Percentiles rank a stretch among this genome's conserved stretches.
These are phyloP conservation scores for Burhinus oedicnemus DNA, from an alignment of 2,113 vertebrate genomes.

Conservation along the genomic window DNA sequence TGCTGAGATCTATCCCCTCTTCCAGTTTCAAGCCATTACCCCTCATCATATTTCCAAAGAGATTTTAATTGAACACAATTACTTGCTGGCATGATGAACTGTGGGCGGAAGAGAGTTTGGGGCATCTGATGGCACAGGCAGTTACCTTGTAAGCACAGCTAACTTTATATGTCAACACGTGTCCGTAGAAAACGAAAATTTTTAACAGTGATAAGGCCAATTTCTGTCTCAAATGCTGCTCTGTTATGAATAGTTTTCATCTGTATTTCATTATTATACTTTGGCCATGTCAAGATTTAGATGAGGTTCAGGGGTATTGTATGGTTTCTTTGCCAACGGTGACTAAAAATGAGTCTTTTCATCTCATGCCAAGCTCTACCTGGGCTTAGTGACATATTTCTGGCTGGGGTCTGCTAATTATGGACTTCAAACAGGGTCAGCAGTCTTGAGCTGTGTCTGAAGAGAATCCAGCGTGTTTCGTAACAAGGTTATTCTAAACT, in stretches of 20 bases:
- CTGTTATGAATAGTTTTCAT: neutral
- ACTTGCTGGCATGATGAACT: neutral
- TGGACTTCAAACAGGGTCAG: neutral
- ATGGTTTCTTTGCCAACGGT: neutral
- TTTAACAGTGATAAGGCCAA: neutral
- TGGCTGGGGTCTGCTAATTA: neutral
- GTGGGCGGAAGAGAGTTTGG: neutral
- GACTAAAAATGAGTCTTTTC: neutral
- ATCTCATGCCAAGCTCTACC: neutral
- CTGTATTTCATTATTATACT: neutral
- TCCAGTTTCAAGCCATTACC: no score
- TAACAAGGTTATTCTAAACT: neutral
- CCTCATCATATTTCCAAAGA: neutral
- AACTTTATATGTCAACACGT: neutral
- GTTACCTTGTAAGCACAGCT: neutral
- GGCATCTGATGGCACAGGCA: neutral
- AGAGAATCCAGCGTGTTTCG: neutral
- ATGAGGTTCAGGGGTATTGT: neutral
- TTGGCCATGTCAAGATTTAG: neutral
- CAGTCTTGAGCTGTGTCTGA: neutral
- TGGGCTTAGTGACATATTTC: neutral
- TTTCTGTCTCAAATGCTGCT: neutral
- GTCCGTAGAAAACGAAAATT: accelerated
- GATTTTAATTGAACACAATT: neutral
- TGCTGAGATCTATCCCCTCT: no score